Evolutionary conservation across 2,797 vertebrate species (phyloP), one percentile per base, ranked within the genome.

Genomic region (Enteromius anoplus): DNA sequence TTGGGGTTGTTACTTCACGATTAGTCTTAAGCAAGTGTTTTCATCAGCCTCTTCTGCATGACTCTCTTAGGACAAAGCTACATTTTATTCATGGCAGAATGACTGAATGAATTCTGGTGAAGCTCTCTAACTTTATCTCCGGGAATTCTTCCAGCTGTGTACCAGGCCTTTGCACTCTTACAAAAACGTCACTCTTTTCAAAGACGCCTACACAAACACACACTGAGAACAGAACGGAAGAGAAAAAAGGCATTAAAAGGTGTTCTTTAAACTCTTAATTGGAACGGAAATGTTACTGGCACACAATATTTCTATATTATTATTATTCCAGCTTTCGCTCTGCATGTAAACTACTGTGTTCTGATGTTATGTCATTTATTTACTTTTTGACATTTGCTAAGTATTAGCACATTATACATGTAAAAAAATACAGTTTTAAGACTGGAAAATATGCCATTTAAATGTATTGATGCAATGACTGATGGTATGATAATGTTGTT

Each of bases 41-140:
- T 80, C 78, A 71, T 69, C 78, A 70, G 32, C 49, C n/a, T 82
- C 49, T 77, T 65, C 58, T 68, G n/a, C 45, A 26, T 9, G 4
- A 15, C 23, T 40, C 64, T 64, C 26, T 64, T 34, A 11, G 2
- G n/a, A 5, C 1, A 62, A 45, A 77, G 26, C 17, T 40, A 15
- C 17, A 11, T 0, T 42, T 45, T 73, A 10, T 23, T 15, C 23
- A 75, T 4, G 2, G 10, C 12, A 60, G 51, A 37, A 75, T 26
- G 5, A 55, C 12, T 72, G 26, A 75, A 37, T 58, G 21, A 53
- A 3, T 26, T 45, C 29, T n/a, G 19, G 17, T 21, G 5, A 34
- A 68, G 34, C n/a, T 47, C 32, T 21, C 15, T 37, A 55, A 12
- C 23, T 47, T 49, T 29, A 72, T 23, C 47, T 34, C 29, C n/a